These are phyloP conservation scores for Podabrus alpinus DNA, from an alignment of 2,888 invertebrate species.

Conservation along the genomic window DNA sequence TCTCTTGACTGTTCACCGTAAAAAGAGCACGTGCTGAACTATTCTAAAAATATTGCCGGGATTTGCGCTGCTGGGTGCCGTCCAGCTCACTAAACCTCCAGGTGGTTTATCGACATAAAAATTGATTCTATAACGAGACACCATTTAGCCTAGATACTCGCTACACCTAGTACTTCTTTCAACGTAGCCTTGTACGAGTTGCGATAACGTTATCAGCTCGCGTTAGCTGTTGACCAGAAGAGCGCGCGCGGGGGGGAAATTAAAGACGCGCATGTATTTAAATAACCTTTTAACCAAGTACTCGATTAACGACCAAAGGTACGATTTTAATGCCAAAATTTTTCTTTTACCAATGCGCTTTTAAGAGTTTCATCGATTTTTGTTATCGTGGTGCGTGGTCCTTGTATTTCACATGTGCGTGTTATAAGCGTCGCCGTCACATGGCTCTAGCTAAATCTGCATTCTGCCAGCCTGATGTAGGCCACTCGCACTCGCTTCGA, in stretches of 20 bases:
- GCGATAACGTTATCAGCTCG: slow-evolving; percentile 29
- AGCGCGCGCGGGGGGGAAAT: slow-evolving; percentile 13
- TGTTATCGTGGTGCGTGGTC: background rate
- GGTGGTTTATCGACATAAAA: slow-evolving; percentile 6
- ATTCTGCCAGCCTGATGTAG: slow-evolving; percentile 26
- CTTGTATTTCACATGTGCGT: slow-evolving; percentile 16
- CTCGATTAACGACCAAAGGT: background rate
- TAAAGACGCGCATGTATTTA: slow-evolving; percentile 14
- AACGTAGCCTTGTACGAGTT: slow-evolving; percentile 20
- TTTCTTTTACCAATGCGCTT: background rate
- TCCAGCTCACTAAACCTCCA: background rate
- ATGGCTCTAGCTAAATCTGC: slow-evolving; percentile 21
- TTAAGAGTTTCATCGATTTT: slow-evolving; percentile 18
- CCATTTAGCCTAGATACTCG: background rate
- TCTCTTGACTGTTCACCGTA: background rate
- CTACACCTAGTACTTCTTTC: slow-evolving; percentile 20
- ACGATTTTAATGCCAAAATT: background rate
- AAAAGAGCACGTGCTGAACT: slow-evolving; percentile 10
- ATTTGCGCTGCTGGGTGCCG: slow-evolving; percentile 9
- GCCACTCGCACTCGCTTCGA: slow-evolving; percentile 25
- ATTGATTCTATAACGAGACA: background rate
- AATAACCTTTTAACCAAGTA: background rate
- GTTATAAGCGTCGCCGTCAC: slow-evolving; percentile 22
- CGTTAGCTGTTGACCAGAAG: slow-evolving; percentile 19
- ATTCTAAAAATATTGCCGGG: slow-evolving; percentile 25